Base-by-base conservation (phyloP, 1,140 invertebrate species). In the Magallana ariakensis region DNA sequence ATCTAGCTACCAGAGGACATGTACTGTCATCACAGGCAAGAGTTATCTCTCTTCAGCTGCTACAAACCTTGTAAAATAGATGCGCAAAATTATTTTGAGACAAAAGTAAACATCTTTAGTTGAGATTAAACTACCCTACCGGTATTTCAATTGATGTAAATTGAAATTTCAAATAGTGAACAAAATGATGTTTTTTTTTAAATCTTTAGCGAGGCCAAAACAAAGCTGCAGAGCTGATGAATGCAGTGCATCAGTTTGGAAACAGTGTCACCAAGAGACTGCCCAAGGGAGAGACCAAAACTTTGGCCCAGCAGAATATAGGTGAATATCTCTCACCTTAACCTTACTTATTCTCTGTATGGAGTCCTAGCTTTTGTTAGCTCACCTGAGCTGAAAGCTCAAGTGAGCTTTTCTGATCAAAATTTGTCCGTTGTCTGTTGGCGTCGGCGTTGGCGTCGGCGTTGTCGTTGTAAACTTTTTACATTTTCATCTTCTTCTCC, bases 171-270 rank as follows among this genome's bases (percentile, higher is more conserved):
- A 46, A 46, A 46, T 46, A 46, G 33, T 46, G 33, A 46, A 46
- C 33, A 16, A 60, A 60, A 60, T 13, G 9, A 13, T 6, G n/a
- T 9, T 11, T 60, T 13, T 60, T 60, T 60, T 13, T 13, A n/a
- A n/a, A n/a, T 75, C 33, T 75, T 26, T 26, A 75, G 66, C 22
- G 66, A 3, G 66, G 66, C 33, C 10, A 8, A 13, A 75, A 75
- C 66, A 75, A 75, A 75, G 66, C 66, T 0, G 66, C 66, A 3
- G 19, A 75, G 22, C 66, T 75, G 22, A 75, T 75, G 66, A 22
- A 75, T 26, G 66, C 66, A 33, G 66, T 75, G 66, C 66, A 75
- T 11, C 22, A 75, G 66, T 75, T 75, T 75, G 66, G 66, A 75
- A 75, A 75, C 66, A 75, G 66, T 13, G 22, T 75, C 33, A 75